Evolutionary conservation across 2,888 invertebrate genomes (phyloP), one percentile per base, ranked within the genome.

Genomic region (Noctua pronuba): DNA sequence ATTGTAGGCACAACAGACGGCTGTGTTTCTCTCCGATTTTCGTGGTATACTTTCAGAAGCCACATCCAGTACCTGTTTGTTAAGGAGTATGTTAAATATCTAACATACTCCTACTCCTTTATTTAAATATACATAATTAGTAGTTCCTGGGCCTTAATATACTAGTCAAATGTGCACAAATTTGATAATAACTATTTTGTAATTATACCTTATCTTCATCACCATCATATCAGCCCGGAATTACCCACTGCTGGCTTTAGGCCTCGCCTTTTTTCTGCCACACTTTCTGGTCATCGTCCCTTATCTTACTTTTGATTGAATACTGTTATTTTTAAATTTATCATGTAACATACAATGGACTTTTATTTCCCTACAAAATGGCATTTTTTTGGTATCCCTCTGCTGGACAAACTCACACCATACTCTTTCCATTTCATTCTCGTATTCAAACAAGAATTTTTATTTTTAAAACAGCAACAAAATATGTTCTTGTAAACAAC

Each of bases 401-500:
- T 28, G 5, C 18, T 10, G 18, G n/a, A n/a, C 13, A 31, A 62
- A 62, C 16, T 18, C 8, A n/a, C 64, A 65, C 41, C n/a, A 18
- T 31, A 44, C n/a, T 64, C 28, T n/a, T 10, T 31, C 44, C 16
- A 28, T 41, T 49, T 28, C 38, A 58, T 41, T 24, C 13, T 24
- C 44, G 11, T 38, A 21, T 21, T 55, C 13, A 52, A 72, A 8
- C 8, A 5, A 31, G n/a, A 31, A 35, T 62, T 28, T 18, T n/a
- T 41, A 65, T n/a, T 41, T 35, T 35, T 24, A 28, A n/a, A 38
- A 21, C 28, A 75, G 24, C 21, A 38, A 67, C 28, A 49, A 35
- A 44, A 16, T 35, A 41, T 62, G 8, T 49, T 75, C 10, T 21
- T 62, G 10, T 28, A 35, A 74, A 81, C 8, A 58, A 49, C n/a